These are phyloP conservation scores for Bombylius major DNA, from an alignment of 2,888 invertebrate species.

Conservation along the genomic window DNA sequence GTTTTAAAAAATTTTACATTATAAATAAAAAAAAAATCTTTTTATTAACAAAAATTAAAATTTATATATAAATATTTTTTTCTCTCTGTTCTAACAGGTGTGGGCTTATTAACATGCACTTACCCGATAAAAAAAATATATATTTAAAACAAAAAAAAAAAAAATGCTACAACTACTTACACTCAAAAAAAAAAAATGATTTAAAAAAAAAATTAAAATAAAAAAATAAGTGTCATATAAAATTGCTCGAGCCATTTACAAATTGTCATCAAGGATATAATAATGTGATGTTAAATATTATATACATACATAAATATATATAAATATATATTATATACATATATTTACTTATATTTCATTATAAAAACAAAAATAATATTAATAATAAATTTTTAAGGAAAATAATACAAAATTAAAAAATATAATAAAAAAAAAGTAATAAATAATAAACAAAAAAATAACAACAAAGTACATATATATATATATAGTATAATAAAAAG, in stretches of 20 bases:
- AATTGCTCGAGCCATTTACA: background rate
- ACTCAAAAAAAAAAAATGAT: background rate
- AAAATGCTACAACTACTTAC: background rate
- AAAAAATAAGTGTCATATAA: background rate
- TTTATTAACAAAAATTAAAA: background rate
- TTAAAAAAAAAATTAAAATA: background rate
- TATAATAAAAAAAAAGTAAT: background rate
- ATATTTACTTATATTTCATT: background rate
- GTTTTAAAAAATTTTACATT: no score
- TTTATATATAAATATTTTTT: background rate
- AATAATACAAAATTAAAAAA: background rate
- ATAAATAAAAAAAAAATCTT: no score
- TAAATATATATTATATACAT: no score
- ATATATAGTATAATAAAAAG: background rate
- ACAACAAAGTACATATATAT: background rate
- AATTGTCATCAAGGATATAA: background rate
- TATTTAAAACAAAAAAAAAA: slow-evolving; percentile 15
- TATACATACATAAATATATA: no score
- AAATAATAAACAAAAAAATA: background rate
- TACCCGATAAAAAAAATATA: slow-evolving; percentile 20
- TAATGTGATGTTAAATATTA: background rate
- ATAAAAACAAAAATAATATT: background rate
- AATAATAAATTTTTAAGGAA: background rate
- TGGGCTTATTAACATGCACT: slow-evolving; percentile 34
- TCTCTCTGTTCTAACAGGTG: slow-evolving; percentile 32